Evolutionary conservation across 2,797 vertebrate species (phyloP).

Genomic region (Esox masquinongy): DNA sequence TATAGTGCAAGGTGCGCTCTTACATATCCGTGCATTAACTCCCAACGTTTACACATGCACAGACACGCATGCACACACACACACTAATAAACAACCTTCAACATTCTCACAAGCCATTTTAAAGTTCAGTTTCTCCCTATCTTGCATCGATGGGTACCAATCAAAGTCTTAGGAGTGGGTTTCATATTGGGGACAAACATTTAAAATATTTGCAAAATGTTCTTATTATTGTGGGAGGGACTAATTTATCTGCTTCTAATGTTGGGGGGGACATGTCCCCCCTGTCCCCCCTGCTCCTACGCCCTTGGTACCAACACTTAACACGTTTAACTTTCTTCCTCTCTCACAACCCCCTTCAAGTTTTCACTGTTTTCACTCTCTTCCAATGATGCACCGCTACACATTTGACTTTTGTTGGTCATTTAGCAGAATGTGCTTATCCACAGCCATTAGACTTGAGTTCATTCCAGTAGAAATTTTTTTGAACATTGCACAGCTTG

Average conservation of each 20-base stretch:
- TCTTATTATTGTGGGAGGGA: too few species aligned
- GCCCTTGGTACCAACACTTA: background rate
- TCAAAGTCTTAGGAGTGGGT: too few species aligned
- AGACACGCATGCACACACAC: background rate
- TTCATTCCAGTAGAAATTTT: too few species aligned
- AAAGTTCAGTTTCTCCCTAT: background rate
- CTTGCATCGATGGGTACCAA: background rate
- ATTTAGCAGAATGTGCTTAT: too few species aligned
- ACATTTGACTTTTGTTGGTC: too few species aligned
- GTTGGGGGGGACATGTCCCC: too few species aligned
- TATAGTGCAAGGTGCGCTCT: constrained; percentile 5
- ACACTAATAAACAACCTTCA: background rate
- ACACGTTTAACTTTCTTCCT: background rate
- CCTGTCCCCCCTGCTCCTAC: too few species aligned
- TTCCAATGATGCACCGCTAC: background rate
- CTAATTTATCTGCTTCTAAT: too few species aligned
- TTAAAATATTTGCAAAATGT: too few species aligned
- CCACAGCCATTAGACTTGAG: too few species aligned
- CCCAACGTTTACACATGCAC: background rate
- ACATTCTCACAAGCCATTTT: background rate
- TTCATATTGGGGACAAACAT: too few species aligned
- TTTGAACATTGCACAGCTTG: too few species aligned
- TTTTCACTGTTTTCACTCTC: background rate
- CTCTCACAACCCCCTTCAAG: background rate
- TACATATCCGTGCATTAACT: background rate